Base-by-base conservation (phyloP, 2,113 vertebrate genomes). In the Orthonyx spaldingii region DNA sequence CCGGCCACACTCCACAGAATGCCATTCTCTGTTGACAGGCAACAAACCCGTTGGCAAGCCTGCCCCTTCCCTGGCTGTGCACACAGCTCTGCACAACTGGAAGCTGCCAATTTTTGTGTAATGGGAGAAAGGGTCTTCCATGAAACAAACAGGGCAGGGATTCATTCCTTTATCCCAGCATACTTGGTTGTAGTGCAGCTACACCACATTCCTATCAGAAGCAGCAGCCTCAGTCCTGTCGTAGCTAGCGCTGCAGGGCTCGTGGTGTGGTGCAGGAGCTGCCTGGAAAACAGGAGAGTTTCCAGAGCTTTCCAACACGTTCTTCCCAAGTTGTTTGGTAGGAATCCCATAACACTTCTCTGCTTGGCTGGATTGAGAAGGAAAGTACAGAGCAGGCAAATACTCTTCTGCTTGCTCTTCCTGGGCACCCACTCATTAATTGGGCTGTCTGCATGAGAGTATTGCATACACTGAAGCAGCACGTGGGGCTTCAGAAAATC, bases 301-400 rank as follows among this genome's bases (percentile, higher is more conserved):
- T 69, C 50, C 61, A 76, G 50, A 42, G 10, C n/a, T n/a, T n/a
- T n/a, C n/a, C n/a, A 49, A 41, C 1, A 0, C 0, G 0, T n/a
- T 84, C n/a, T 85, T 76, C 46, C 41, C 41, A 49, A n/a, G 30
- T 6, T 6, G 64, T 49, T 42, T 46, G n/a, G n/a, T 27, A 60
- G 56, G 41, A 87, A 27, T 39, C 30, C 19, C 61, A 30, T 6
- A 41, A 19, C 4, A 39, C 32, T 90, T 56, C 39, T 86, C 81
- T 85, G 46, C 28, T 55, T 72, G 3, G 28, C 30, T 76, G 32
- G 12, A 72, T 41, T 9, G 69, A 46, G 23, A 79, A 49, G 32
- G 46, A 61, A 87, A 83, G 52, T 33, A 59, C 13, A 70, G 21
- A 52, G 26, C 44, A 92, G 23, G 37, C 17, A 49, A 65, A 70